These are phyloP conservation scores for Idaea dimidiata DNA, from an alignment of 2,888 invertebrate genomes.

Conservation along the genomic window DNA sequence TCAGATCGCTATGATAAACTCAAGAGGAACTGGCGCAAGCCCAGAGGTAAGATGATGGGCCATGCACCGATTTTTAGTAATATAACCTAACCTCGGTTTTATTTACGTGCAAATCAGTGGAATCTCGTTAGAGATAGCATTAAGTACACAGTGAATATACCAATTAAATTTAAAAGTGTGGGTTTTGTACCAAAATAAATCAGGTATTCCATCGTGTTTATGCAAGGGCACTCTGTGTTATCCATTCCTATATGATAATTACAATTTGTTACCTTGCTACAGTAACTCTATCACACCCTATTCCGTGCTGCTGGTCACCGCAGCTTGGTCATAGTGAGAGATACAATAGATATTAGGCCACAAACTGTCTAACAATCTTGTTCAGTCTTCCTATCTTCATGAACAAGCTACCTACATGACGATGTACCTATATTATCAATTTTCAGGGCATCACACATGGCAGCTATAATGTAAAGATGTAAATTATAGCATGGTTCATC, in stretches of 20 bases:
- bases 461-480: too few species aligned
- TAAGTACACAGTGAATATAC: too few species aligned
- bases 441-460: too few species aligned
- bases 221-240: slow-evolving; percentile 80
- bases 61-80: slow-evolving; percentile 18
- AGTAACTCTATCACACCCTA: slow-evolving; percentile 63
- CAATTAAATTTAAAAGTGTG: too few species aligned
- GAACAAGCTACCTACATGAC: too few species aligned
- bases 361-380: background rate
- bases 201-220: slow-evolving; percentile 3
- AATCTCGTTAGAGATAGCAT: too few species aligned
- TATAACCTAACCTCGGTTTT: background rate
- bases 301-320: slow-evolving; percentile 53
- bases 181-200: too few species aligned
- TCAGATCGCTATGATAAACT: slow-evolving; percentile 98
- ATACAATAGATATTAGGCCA: slow-evolving; percentile 50
- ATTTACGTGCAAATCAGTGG: background rate
- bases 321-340: slow-evolving; percentile 66
- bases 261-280: slow-evolving; percentile 80
- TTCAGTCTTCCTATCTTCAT: too few species aligned
- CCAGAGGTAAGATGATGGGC: slow-evolving; percentile 84
- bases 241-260: slow-evolving; percentile 61
- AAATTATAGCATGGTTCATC: too few species aligned
- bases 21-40: slow-evolving; percentile 99
- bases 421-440: too few species aligned